Percentiles rank a stretch among this genome's conserved stretches.
Evolutionary conservation across 2,797 vertebrate species (phyloP).

Genomic region (Syndactyla subalaris): DNA sequence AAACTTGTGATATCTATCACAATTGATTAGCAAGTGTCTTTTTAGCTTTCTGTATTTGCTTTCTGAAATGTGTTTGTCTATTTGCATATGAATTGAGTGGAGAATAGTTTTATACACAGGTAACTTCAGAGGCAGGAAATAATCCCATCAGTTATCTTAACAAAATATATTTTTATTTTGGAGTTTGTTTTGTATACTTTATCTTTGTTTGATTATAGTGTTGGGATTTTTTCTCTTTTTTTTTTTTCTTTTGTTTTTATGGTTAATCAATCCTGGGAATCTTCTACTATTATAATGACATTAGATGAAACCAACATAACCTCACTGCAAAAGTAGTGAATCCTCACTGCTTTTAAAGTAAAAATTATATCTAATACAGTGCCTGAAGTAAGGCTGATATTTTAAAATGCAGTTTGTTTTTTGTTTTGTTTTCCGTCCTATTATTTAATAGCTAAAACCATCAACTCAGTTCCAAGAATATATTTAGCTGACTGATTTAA

Average conservation of each 20-base stretch:
- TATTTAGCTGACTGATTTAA: conserved; percentile 39
- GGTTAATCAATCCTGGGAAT: not conserved
- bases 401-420: not conserved
- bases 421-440: not conserved
- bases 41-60: not conserved
- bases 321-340: not conserved
- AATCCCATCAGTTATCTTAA: not conserved
- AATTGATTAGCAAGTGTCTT: not conserved
- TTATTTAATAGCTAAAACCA: not conserved
- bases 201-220: not conserved
- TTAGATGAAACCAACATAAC: not conserved
- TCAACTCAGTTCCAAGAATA: not conserved
- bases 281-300: not conserved
- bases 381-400: not conserved
- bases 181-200: not conserved
- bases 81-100: not conserved
- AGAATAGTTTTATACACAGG: not conserved
- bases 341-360: not conserved
- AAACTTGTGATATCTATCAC: not conserved
- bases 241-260: not conserved
- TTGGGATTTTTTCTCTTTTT: not conserved
- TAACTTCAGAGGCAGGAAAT: not conserved
- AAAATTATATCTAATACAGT: not conserved
- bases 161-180: not conserved
- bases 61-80: not conserved